Evolutionary conservation across 2,888 invertebrate genomes (phyloP), one percentile per base, ranked within the genome.

Genomic region (Mythimna loreyi): DNA sequence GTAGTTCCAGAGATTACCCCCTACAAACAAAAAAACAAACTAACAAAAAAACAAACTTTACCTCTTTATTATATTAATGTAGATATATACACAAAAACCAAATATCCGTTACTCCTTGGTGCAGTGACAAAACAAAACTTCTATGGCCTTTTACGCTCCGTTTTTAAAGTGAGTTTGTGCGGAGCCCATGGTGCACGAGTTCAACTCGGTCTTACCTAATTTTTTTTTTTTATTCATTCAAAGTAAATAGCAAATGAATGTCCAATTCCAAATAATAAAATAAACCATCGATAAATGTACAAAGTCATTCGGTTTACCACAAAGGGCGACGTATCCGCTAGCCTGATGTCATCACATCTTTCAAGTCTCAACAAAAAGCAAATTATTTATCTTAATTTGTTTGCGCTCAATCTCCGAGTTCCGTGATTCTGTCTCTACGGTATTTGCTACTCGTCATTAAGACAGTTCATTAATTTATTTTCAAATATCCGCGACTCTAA

Each of bases 381-480:
- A 59, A 78, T 45, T 55, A 79, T 45, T 62, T 36, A 59, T 67
- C 40, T 57, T 50, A 75, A 75, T 52, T 79, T 75, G 49, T 75
- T 80, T 59, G 49, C 49, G 23, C 49, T 67, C 33, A 52, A n/a
- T 76, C 75, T 62, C 9, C 6, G 57, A 36, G 49, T 49, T 53
- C 57, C 74, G 79, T 3, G 0, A 55, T 33, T n/a, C 13, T 49
- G 49, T 43, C 67, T 58, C 19, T 49, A 45, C n/a, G 50, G 19
- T 73, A 73, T 65, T 79, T 62, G 45, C 49, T 65, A 57, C 56
- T 73, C 33, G 78, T 75, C 52, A 71, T 43, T 50, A 67, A 67
- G 50, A 56, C 59, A 57, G 61, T 82, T 82, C 57, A 64, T 80
- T 80, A 71, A 82, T 76, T 66, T 65, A 66, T 68, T 82, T 68